Percentiles rank a stretch among this genome's conserved stretches.
Conservation (phyloP, 2,797 vertebrate species). For the Poeciliopsis turneri region DNA sequence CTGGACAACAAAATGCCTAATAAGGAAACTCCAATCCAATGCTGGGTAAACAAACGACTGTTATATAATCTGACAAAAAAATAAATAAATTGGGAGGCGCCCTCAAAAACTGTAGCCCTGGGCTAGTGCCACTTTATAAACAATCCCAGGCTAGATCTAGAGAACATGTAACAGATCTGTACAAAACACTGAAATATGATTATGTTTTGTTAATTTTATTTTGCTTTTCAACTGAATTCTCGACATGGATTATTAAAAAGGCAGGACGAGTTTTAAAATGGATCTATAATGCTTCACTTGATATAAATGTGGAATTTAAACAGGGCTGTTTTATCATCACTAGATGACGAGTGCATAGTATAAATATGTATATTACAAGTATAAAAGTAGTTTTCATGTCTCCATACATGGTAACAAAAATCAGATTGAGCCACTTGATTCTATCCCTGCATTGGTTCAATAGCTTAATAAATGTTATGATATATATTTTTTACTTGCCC, state of each 20-base stretch:
- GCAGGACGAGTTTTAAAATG: neutral
- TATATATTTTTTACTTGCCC: neutral
- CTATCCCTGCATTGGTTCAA: conserved; percentile 17
- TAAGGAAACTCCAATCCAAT: neutral
- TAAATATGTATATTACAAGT: conserved; percentile 26
- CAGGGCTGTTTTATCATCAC: neutral
- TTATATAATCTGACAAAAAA: neutral
- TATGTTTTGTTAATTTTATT: too few species aligned
- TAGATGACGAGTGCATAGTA: neutral
- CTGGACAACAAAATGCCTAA: neutral
- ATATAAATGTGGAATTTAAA: neutral
- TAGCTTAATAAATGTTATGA: conserved; percentile 3
- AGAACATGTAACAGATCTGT: too few species aligned
- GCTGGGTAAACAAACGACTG: neutral
- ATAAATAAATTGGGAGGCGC: too few species aligned
- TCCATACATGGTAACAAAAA: conserved; percentile 19
- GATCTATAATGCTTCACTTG: neutral
- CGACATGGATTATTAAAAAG: neutral
- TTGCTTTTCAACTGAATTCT: too few species aligned
- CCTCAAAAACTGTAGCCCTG: too few species aligned
- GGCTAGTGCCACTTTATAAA: too few species aligned
- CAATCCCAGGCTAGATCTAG: too few species aligned
- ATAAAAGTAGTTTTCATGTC: conserved; percentile 48
- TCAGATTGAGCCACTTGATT: conserved; percentile 37
- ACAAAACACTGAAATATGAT: too few species aligned